A percentile compares a stretch with the other conserved stretches of the same genome.
These are phyloP conservation scores for Rhynchotus rufescens DNA, from an alignment of 2,797 vertebrate genomes.

Conservation along the genomic window DNA sequence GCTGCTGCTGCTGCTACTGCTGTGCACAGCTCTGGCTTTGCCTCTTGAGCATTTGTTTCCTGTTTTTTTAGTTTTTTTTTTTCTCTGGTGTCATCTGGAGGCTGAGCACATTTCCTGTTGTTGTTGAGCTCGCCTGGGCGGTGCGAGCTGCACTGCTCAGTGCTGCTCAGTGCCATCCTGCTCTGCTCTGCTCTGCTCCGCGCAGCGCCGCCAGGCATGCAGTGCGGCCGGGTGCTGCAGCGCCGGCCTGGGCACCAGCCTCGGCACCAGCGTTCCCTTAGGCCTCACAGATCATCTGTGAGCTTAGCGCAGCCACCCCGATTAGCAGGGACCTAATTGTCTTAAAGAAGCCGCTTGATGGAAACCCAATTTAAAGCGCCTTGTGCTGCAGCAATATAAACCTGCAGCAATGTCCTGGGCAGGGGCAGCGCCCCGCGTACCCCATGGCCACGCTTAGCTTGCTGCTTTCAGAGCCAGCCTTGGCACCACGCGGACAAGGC, in stretches of 20 bases:
- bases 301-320: background rate
- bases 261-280: no score
- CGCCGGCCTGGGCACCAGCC: no score
- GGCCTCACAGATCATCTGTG: background rate
- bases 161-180: no score
- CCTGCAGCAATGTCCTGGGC: background rate
- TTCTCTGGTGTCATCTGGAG: slow-evolving; percentile 7
- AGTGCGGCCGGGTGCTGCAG: no score
- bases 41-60: slow-evolving; percentile 6
- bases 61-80: background rate
- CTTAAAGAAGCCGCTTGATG: slow-evolving; percentile 51
- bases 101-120: slow-evolving; percentile 42
- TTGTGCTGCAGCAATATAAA: slow-evolving; percentile 15
- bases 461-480: background rate
- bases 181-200: no score
- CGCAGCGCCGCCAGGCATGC: no score
- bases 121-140: background rate
- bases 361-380: slow-evolving; percentile 64
- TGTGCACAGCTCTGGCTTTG: background rate
- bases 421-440: background rate
- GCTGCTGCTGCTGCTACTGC: rapidly evolving
- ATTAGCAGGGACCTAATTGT: slow-evolving; percentile 62
- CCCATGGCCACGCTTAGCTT: rapidly evolving
- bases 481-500: no score
- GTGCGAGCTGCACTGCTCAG: background rate